Base-by-base conservation (phyloP, 2,888 invertebrate species). In the Anarsia innoxiella region DNA sequence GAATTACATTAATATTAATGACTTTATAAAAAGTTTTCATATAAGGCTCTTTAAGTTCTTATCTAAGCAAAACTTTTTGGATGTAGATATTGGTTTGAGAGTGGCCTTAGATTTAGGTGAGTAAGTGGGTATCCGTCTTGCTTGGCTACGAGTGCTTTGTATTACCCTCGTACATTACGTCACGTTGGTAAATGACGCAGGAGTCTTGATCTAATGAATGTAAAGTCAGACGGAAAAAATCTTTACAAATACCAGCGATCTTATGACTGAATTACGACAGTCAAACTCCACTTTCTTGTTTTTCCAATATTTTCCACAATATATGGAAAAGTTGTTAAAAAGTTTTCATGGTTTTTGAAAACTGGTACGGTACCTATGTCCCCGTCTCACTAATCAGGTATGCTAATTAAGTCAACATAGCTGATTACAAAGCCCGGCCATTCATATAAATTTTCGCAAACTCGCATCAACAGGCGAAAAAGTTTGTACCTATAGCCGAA, bases 401-500 rank as follows among this genome's bases (percentile, higher is more conserved):
- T 71, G 70, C 51, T 68, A 73, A 74, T 74, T 28, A 38, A 41
- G 50, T 50, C 56, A 60, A 56, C 54, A 51, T 54, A 50, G 59
- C 55, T 64, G 56, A 72, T 74, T 74, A 72, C 63, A 66, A 65
- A n/a, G n/a, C n/a, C n/a, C 64, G 60, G 62, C 63, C 69, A 70
- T 76, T 59, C 74, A 73, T 77, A 73, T 75, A 77, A 62, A 71
- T 66, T 60, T 61, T 36, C 46, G 40, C 46, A 19, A n/a, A 44
- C 53, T 53, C 50, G 41, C 48, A 45, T 54, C 43, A 42, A 51
- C 41, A 43, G 48, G 33, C 28, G 10, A 28, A 28, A 28, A 28
- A 28, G 12, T 28, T 28, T n/a, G 12, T 12, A 12, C 5, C 2
- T 11, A 28, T 4, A 28, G 6, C 10, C 12, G 12, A 29, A 76